Evolutionary conservation across 2,888 invertebrate genomes (phyloP), one percentile per base, ranked within the genome.

Genomic region (Scrobipalpa costella): DNA sequence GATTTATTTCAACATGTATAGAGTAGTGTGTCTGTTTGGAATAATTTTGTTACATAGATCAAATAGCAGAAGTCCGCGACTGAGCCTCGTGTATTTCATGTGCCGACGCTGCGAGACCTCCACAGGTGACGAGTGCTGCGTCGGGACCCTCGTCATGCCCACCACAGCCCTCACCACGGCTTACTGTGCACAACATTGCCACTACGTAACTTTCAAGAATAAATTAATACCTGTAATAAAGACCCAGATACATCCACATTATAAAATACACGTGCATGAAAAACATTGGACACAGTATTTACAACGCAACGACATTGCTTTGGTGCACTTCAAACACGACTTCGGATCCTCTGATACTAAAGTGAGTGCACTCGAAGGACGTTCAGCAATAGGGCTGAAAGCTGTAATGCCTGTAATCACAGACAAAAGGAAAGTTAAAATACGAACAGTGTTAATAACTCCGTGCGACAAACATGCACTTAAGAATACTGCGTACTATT

Each of bases 131-230:
- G 70, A 71, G 52, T 78, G 78, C 67, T 86, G 86, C 63, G 61
- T 82, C 19, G 87, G 84, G 7, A 80, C 80, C 13, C 69, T 76
- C 21, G 71, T 87, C 63, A 69, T 72, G 36, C 72, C 76, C 0
- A 75, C 77, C 57, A 69, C 80, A 40, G 71, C 80, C 7, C 57
- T 86, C 50, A 83, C 86, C 9, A 82, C 84, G 0, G 71, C 76
- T 2, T 73, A 67, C 63, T 87, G 88, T 64, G 84, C 84, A n/a
- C 62, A 71, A 65, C 71, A 71, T 2, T 86, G 86, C 70, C 66
- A 76, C 52, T 71, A 60, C 8, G 68, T 81, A 7, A 69, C 13
- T 19, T 11, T 21, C 11, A 59, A n/a, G 36, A 21, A 11, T 44
- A 27, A 44, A 27, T n/a, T 55, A 7, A 61, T 64, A 13, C 61